A percentile compares a stretch with the other conserved stretches of the same genome.
Evolutionary conservation across 2,113 vertebrate genomes (phyloP).

Genomic region (Notothenia coriiceps): DNA sequence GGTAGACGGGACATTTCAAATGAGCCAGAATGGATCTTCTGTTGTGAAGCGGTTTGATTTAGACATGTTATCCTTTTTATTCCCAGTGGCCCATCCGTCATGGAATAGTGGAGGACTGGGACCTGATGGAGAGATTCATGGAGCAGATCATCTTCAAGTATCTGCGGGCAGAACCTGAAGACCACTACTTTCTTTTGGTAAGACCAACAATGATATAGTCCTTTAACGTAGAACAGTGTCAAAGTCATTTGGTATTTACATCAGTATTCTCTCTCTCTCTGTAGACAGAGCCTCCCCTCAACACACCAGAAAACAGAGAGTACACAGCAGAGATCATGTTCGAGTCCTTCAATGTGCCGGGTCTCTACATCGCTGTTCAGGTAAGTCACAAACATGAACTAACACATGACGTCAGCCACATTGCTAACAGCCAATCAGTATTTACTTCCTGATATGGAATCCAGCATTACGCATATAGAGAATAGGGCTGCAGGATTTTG

Average conservation of each 20-base stretch:
- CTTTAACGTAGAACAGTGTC: too few species aligned
- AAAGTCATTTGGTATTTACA: background rate
- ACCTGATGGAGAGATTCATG: constrained; percentile 99
- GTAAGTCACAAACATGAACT: constrained; percentile 71
- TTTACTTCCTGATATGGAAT: too few species aligned
- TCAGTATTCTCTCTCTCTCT: background rate
- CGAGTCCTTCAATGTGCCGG: constrained; percentile 98
- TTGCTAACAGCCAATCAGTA: background rate
- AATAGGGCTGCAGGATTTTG: too few species aligned
- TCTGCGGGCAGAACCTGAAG: constrained; percentile 97
- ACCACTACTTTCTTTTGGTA: constrained; percentile 98
- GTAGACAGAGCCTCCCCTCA: constrained; percentile 96
- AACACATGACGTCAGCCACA: background rate
- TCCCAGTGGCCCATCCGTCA: constrained; percentile 97
- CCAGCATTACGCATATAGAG: background rate
- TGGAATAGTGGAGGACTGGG: constrained; percentile 99
- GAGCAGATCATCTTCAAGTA: constrained; percentile 99
- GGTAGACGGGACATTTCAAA: constrained; percentile 67
- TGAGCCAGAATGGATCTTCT: too few species aligned
- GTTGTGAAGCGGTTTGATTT: background rate
- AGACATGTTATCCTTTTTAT: rapidly evolving
- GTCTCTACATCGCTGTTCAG: constrained; percentile 99
- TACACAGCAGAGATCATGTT: constrained; percentile 99
- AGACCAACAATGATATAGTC: constrained; percentile 41
- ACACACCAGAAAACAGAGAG: constrained; percentile 98